These are phyloP conservation scores for Canis aureus DNA, from an alignment of 2,113 vertebrate species.

Conservation along the genomic window DNA sequence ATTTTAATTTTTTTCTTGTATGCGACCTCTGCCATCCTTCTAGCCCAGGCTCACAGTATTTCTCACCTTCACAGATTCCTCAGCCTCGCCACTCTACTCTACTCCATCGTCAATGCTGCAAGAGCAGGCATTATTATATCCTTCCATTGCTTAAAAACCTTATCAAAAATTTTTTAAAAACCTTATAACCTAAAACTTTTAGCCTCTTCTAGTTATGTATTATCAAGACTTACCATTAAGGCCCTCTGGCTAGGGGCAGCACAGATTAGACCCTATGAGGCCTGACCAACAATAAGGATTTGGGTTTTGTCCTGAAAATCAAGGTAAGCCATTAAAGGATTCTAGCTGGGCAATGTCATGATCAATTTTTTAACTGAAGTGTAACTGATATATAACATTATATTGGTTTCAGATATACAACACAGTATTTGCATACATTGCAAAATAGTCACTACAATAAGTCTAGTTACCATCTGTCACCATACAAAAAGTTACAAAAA, in stretches of 20 bases:
- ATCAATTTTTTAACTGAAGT: not conserved
- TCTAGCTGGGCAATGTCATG: not conserved
- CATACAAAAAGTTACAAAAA: not conserved
- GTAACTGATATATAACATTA: not conserved
- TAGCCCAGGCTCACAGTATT: not conserved
- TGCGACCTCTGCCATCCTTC: not conserved
- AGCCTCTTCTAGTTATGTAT: not conserved
- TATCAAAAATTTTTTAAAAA: too few relatives aligned
- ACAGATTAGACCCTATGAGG: not conserved
- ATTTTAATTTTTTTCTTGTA: not conserved
- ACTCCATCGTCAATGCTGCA: not conserved
- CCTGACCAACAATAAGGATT: not conserved
- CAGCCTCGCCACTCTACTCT: not conserved
- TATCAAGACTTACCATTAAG: not conserved
- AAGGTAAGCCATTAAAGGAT: not conserved
- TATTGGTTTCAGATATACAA: not conserved
- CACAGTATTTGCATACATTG: not conserved
- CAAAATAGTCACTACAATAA: not conserved
- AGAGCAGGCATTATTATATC: not conserved
- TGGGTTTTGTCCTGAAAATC: not conserved
- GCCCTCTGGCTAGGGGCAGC: not conserved
- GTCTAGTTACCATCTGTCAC: not conserved
- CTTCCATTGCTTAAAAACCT: not conserved
- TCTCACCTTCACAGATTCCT: not conserved
- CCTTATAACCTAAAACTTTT: not conserved